phyloP scores from a whole-genome alignment of 2,113 vertebrate species.

The Amphiprion percula region DNA sequence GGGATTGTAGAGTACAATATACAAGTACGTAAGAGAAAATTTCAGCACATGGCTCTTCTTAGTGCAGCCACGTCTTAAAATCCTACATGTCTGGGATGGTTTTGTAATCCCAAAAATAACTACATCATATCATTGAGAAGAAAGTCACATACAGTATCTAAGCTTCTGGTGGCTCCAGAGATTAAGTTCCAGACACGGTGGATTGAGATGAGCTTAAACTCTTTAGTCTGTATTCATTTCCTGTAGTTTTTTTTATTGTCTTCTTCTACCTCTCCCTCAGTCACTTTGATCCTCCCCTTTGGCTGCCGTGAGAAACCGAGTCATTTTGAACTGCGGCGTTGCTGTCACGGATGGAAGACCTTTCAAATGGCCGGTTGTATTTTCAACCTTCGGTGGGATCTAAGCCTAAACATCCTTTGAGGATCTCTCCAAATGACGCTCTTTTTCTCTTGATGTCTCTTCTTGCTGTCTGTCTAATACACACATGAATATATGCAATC shows the following conservation, averaged over 20 bases:
- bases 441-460: slow-evolving; percentile 35
- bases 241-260: slow-evolving; percentile 27
- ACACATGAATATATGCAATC: slow-evolving; percentile 5
- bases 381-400: slow-evolving; percentile 50
- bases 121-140: slow-evolving; percentile 65
- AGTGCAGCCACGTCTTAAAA: slow-evolving; percentile 32
- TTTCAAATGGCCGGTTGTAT: slow-evolving; percentile 54
- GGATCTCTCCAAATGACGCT: slow-evolving; percentile 48
- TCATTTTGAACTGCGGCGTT: slow-evolving; percentile 45
- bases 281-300: slow-evolving; percentile 65
- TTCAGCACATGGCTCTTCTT: slow-evolving; percentile 21
- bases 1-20: background rate
- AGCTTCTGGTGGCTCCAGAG: slow-evolving; percentile 65
- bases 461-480: slow-evolving; percentile 23
- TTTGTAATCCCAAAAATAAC: slow-evolving; percentile 59
- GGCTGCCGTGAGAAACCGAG: slow-evolving; percentile 60
- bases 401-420: slow-evolving; percentile 41
- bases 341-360: slow-evolving; percentile 38
- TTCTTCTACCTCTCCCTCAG: slow-evolving; percentile 40
- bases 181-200: slow-evolving; percentile 70
- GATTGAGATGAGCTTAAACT: slow-evolving; percentile 73
- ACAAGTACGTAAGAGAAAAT: background rate
- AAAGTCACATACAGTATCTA: slow-evolving; percentile 69
- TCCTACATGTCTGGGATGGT: slow-evolving; percentile 42
- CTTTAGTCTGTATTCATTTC: slow-evolving; percentile 68